Evolutionary conservation across 2,113 vertebrate genomes (phyloP).

Genomic region (Coptodon bakossiorum): DNA sequence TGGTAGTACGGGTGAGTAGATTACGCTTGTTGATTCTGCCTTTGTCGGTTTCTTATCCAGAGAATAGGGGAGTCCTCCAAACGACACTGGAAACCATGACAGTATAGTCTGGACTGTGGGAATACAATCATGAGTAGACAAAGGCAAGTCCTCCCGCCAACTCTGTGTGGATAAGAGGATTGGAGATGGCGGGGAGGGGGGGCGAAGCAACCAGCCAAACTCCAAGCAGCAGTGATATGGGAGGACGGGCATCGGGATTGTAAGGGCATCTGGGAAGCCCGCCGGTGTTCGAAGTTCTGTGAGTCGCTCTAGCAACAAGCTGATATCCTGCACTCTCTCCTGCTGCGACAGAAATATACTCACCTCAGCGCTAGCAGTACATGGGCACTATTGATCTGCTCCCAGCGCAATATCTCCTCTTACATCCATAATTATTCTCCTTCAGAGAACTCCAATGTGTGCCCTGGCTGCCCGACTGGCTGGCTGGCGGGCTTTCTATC

Average conservation of each 20-base stretch:
- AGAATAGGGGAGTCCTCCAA: slow-evolving; percentile 32
- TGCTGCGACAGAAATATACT: slow-evolving; percentile 55
- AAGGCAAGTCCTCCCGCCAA: slow-evolving; percentile 52
- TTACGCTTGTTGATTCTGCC: slow-evolving; percentile 1
- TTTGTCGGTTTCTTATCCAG: slow-evolving; percentile 6
- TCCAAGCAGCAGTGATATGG: slow-evolving; percentile 38
- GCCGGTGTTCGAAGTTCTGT: slow-evolving; percentile 42
- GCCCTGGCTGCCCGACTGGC: slow-evolving; percentile 18
- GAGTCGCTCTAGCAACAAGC: slow-evolving; percentile 48
- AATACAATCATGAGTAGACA: slow-evolving; percentile 58
- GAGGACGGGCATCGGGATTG: slow-evolving; percentile 18
- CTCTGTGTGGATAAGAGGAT: slow-evolving; percentile 59
- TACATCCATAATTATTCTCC: slow-evolving; percentile 65
- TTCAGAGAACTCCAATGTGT: slow-evolving; percentile 37
- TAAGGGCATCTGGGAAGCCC: slow-evolving; percentile 47
- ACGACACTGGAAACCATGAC: slow-evolving; percentile 52
- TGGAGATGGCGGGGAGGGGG: not conserved
- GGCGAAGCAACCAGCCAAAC: slow-evolving; percentile 14
- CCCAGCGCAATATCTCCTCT: slow-evolving; percentile 61
- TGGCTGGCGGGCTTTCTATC: slow-evolving; percentile 23
- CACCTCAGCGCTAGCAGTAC: slow-evolving; percentile 49
- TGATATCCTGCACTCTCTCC: slow-evolving; percentile 56
- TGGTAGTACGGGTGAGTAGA: not conserved
- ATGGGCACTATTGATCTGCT: slow-evolving; percentile 63
- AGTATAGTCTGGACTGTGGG: slow-evolving; percentile 41